Conservation (phyloP, 2,113 vertebrate species). For the Thunnus maccoyii region DNA sequence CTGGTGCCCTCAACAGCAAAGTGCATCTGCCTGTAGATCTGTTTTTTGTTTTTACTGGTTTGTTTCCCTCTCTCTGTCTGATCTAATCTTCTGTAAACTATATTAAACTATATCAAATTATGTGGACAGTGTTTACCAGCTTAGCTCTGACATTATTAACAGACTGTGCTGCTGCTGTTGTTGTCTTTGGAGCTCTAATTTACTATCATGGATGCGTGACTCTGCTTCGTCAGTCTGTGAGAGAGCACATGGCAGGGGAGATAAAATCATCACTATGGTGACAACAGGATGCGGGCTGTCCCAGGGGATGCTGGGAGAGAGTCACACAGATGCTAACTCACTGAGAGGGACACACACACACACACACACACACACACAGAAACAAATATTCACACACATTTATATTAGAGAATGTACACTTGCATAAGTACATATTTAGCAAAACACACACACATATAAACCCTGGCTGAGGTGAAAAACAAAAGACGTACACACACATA, state of each 20-base stretch:
- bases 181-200: conserved; percentile 59
- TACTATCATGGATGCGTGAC: conserved; percentile 63
- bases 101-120: conserved; percentile 39
- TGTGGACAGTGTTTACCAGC: conserved; percentile 49
- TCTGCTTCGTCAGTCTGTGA: conserved; percentile 52
- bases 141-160: conserved; percentile 54
- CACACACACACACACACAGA: conserved; percentile 45
- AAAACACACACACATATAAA: conserved; percentile 25
- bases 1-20: conserved; percentile 14
- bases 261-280: conserved; percentile 82
- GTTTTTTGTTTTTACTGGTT: neutral
- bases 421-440: neutral
- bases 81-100: conserved; percentile 20
- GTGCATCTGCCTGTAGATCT: conserved; percentile 13
- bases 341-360: conserved; percentile 47
- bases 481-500: conserved; percentile 18
- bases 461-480: neutral
- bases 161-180: conserved; percentile 39
- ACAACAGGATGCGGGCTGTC: conserved; percentile 78
- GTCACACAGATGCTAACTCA: conserved; percentile 75
- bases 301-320: conserved; percentile 73
- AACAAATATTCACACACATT: conserved; percentile 38
- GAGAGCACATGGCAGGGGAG: conserved; percentile 75
- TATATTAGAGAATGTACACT: neutral
- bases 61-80: neutral